Evolutionary conservation across 2,797 vertebrate species (phyloP).

Genomic region (Pipistrellus pipistrellus): DNA sequence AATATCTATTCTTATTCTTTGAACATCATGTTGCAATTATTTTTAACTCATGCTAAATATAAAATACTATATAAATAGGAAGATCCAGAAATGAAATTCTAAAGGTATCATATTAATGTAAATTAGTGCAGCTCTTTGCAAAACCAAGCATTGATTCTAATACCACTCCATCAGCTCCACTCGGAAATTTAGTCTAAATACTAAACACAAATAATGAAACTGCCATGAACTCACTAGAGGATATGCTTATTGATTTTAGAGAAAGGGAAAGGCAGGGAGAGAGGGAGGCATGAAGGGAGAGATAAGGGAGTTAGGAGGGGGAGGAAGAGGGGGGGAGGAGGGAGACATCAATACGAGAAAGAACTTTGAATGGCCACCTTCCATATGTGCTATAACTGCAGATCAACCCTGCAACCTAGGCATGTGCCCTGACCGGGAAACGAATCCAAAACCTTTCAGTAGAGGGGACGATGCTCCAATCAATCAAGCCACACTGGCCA

Average conservation of each 20-base stretch:
- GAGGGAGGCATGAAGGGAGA: too few relatives aligned
- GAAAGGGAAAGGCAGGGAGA: neutral
- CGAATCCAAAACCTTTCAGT: neutral
- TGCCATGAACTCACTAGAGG: neutral
- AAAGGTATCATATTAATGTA: neutral
- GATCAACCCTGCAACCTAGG: neutral
- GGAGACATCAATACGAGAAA: neutral
- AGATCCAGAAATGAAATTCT: constrained; percentile 13
- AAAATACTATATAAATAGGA: neutral
- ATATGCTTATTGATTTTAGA: neutral
- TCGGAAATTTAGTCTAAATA: neutral
- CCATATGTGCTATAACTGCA: neutral
- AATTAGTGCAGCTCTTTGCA: neutral
- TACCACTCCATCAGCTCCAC: neutral
- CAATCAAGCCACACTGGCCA: neutral
- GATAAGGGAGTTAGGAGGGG: too few relatives aligned
- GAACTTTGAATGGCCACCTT: neutral
- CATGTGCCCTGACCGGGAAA: neutral
- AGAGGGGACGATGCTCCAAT: neutral
- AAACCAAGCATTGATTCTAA: neutral
- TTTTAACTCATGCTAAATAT: constrained; percentile 26
- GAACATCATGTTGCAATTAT: neutral
- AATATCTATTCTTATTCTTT: neutral
- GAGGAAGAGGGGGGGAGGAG: too few relatives aligned
- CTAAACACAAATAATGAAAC: neutral